Evolutionary conservation across 2,113 vertebrate species (phyloP).

Genomic region (Phasianus colchicus): DNA sequence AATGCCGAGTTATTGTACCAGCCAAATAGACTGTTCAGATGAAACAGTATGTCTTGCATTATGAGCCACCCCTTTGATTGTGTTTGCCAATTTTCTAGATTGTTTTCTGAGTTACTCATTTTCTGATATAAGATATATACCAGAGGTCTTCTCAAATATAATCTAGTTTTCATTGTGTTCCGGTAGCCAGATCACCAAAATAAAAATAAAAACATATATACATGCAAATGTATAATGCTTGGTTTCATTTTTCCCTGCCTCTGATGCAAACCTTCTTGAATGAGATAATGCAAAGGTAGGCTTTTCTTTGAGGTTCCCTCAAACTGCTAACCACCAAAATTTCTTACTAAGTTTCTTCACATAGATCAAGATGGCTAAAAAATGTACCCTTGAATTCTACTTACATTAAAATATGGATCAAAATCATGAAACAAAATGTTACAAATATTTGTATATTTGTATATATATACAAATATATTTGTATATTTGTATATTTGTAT

Average conservation of each 20-base stretch:
- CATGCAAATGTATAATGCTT: rapidly evolving
- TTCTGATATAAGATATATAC: background rate
- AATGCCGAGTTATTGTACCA: rapidly evolving
- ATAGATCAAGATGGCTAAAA: background rate
- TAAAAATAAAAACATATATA: background rate
- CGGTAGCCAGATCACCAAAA: background rate
- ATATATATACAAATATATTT: too few relatives aligned
- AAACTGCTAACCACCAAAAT: background rate
- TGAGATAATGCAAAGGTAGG: background rate
- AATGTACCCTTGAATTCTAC: background rate
- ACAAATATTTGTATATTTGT: too few relatives aligned
- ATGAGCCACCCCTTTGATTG: background rate
- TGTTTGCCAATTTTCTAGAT: background rate
- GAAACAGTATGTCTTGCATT: background rate
- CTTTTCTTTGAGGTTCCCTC: background rate
- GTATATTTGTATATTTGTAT: too few relatives aligned
- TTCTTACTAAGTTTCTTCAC: background rate
- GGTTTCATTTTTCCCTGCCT: background rate
- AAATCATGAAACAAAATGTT: background rate
- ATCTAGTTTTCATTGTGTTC: background rate
- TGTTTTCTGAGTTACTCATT: background rate
- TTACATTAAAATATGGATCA: background rate
- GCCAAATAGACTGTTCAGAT: background rate
- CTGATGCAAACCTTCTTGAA: background rate
- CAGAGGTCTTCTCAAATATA: background rate